Percentiles rank a stretch among this genome's conserved stretches.
Evolutionary conservation across 2,113 vertebrate genomes (phyloP).

Genomic region (Erythrocercus mccallii): DNA sequence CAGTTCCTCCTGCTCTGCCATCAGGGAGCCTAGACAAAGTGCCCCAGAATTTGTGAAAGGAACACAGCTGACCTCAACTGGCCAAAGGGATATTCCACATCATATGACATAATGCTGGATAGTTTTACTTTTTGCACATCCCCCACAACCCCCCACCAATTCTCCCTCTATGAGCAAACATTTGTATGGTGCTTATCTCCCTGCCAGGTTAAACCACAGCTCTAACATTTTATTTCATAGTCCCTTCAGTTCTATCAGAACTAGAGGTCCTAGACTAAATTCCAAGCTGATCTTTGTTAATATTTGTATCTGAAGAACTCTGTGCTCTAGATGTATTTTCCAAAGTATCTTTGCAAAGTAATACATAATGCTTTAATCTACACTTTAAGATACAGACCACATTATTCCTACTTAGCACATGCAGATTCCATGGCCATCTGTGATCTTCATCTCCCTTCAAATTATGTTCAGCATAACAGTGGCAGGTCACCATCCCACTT

Average conservation of each 20-base stretch:
- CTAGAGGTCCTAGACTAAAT: neutral
- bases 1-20: neutral
- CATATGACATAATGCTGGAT: neutral
- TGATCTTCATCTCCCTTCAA: neutral
- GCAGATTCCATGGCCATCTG: neutral
- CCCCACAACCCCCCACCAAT: no score
- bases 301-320: neutral
- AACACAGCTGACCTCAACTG: neutral
- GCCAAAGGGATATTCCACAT: neutral
- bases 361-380: neutral
- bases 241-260: neutral
- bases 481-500: neutral
- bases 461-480: neutral
- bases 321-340: neutral
- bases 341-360: neutral
- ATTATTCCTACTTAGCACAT: neutral
- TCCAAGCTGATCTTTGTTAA: neutral
- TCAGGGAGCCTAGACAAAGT: neutral
- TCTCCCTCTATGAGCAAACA: neutral
- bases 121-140: accelerated
- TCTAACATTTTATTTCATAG: neutral
- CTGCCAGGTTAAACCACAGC: neutral
- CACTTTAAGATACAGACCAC: neutral
- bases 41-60: neutral
- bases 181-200: neutral